Base-by-base conservation (phyloP, 2,113 vertebrate genomes). In the Sciurus niger region DNA sequence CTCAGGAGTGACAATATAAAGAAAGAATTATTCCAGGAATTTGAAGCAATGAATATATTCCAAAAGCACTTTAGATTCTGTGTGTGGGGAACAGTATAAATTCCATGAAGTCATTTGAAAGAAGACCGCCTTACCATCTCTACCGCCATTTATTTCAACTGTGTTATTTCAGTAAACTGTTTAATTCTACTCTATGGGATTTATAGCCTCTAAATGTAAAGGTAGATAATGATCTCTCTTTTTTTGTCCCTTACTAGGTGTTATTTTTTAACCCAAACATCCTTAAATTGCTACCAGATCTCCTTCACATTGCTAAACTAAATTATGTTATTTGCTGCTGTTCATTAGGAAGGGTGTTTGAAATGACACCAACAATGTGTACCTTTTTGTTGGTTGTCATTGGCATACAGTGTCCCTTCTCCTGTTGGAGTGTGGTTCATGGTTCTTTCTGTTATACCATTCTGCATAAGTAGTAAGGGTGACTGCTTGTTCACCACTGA, bases 1-100 rank as follows among this genome's bases (percentile, higher is more conserved):
- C 43, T 65, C 53, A 82, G 51, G 58, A 95, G 70, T 92, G 18
- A 92, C 77, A 43, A 93, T 72, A 9, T 53, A 93, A 90, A 51
- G 3, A n/a, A 82, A 78, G 70, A 60, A 58, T 85, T 40, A 37
- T 92, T 95, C 30, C 13, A 65, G 20, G 12, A 92, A 46, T 89
- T 68, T 76, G 40, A 88, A 77, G 68, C 67, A 51, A n/a, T 30
- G 89, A 83, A 58, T 51, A 40, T 10, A 18, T 3, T 92, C 9
- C 2, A 7, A 84, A 72, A 51, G 16, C 28, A 24, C 24, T 73
- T 85, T 58, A 6, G 25, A 40, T 93, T 95, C 96, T 82, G 28
- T 68, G 8, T 67, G 4, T 10, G 32, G 9, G 40, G 20, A 95
- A 68, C 53, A 92, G 25, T 28, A n/a, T 78, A 74, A 84, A 67